These are phyloP conservation scores for Morpho helenor DNA, from an alignment of 2,888 invertebrate genomes.

Conservation along the genomic window DNA sequence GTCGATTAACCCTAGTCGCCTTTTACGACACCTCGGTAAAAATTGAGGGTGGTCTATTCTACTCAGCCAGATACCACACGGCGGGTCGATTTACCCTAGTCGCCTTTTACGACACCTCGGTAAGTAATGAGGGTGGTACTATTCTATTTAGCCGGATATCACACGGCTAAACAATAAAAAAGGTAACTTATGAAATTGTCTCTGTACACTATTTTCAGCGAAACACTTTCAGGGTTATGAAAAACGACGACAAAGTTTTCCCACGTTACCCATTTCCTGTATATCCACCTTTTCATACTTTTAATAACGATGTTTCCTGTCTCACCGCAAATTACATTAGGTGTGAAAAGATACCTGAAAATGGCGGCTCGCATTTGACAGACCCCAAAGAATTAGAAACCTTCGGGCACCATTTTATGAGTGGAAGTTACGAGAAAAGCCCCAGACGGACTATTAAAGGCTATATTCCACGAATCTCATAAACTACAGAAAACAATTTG, in stretches of 20 bases:
- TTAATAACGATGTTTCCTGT: neutral
- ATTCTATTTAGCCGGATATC: too few relatives aligned
- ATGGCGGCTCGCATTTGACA: constrained; percentile 22
- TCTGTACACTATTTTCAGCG: too few relatives aligned
- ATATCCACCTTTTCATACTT: neutral
- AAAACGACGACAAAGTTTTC: neutral
- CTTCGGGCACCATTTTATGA: constrained; percentile 52
- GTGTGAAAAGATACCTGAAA: constrained; percentile 17
- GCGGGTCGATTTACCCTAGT: too few relatives aligned
- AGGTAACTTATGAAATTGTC: too few relatives aligned
- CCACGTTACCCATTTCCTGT: neutral
- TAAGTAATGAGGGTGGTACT: too few relatives aligned
- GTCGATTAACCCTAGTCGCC: too few relatives aligned
- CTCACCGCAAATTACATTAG: constrained; percentile 8
- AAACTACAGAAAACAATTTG: constrained; percentile 47
- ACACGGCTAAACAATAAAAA: too few relatives aligned
- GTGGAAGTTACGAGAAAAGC: constrained; percentile 58
- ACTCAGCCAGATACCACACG: too few relatives aligned
- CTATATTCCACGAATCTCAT: constrained; percentile 61
- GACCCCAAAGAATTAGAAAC: constrained; percentile 26
- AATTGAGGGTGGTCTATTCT: too few relatives aligned
- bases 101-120: too few relatives aligned
- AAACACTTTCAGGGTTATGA: too few relatives aligned
- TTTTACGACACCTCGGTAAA: too few relatives aligned
- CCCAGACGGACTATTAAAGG: constrained; percentile 65